Evolutionary conservation across 2,888 invertebrate species (phyloP).

Genomic region (Eudasyphora cyanicolor): DNA sequence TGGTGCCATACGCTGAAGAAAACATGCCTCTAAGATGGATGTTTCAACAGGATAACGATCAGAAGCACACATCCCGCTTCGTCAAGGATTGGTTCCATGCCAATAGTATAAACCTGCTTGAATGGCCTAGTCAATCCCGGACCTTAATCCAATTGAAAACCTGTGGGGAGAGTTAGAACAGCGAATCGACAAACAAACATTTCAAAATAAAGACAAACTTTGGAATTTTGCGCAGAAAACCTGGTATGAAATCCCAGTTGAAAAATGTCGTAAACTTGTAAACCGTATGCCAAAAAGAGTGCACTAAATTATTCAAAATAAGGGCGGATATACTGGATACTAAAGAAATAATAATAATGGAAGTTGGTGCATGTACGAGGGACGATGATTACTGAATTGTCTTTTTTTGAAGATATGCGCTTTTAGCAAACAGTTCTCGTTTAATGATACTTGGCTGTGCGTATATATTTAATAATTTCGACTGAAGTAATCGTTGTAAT

Average conservation of each 20-base stretch:
- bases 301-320: background rate
- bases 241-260: slow-evolving; percentile 6
- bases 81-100: slow-evolving; percentile 54
- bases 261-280: slow-evolving; percentile 4
- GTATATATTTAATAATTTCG: too few relatives aligned
- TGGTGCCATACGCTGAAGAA: background rate
- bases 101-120: slow-evolving; percentile 50
- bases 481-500: too few relatives aligned
- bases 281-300: slow-evolving; percentile 17
- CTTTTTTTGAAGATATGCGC: too few relatives aligned
- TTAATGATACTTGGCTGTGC: too few relatives aligned
- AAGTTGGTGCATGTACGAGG: too few relatives aligned
- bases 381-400: too few relatives aligned
- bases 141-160: background rate
- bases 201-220: slow-evolving; percentile 2
- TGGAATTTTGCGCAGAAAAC: slow-evolving; percentile 24
- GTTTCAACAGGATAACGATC: slow-evolving; percentile 25
- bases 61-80: slow-evolving; percentile 21
- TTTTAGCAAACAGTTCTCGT: too few relatives aligned
- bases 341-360: too few relatives aligned
- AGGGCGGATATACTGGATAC: slow-evolving; percentile 13
- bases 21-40: too few relatives aligned
- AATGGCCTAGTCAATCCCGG: slow-evolving; percentile 1
- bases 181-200: background rate
- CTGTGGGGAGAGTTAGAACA: background rate